phyloP scores from a whole-genome alignment of 2,113 vertebrate species.

The Atrichornis clamosus region DNA sequence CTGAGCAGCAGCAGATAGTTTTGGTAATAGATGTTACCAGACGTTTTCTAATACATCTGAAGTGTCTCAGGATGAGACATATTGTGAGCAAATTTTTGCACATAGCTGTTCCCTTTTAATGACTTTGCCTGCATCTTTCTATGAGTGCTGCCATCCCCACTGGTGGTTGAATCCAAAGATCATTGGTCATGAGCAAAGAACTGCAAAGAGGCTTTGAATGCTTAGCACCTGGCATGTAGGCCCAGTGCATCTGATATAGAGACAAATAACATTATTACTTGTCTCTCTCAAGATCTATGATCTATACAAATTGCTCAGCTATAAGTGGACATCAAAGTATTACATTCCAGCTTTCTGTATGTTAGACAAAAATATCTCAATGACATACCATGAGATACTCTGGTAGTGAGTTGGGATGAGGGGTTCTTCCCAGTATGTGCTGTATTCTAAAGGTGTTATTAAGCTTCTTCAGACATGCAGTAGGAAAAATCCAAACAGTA shows the following conservation, averaged over 20 bases:
- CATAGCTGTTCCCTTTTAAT: not conserved
- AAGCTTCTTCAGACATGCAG: not conserved
- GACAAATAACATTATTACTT: not conserved
- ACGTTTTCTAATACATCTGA: not conserved
- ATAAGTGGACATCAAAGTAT: not conserved
- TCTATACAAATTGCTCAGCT: not conserved
- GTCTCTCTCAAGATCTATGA: not conserved
- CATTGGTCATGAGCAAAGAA: not conserved
- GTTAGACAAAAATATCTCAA: not conserved
- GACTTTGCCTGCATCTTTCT: not conserved
- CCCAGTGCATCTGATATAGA: not conserved
- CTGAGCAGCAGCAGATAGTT: not conserved
- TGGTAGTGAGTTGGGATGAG: not conserved
- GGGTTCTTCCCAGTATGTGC: not conserved
- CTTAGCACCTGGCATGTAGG: not conserved
- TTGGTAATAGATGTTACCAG: not conserved
- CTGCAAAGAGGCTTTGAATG: not conserved
- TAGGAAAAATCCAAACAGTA: not conserved
- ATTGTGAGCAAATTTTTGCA: not conserved
- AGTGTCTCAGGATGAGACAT: not conserved
- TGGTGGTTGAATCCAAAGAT: not conserved
- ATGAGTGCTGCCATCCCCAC: fast-evolving
- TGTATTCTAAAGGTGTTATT: not conserved
- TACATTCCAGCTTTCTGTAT: not conserved
- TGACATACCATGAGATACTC: not conserved